Conservation (phyloP, 2,888 invertebrate genomes). For the Ametastegia equiseti region DNA sequence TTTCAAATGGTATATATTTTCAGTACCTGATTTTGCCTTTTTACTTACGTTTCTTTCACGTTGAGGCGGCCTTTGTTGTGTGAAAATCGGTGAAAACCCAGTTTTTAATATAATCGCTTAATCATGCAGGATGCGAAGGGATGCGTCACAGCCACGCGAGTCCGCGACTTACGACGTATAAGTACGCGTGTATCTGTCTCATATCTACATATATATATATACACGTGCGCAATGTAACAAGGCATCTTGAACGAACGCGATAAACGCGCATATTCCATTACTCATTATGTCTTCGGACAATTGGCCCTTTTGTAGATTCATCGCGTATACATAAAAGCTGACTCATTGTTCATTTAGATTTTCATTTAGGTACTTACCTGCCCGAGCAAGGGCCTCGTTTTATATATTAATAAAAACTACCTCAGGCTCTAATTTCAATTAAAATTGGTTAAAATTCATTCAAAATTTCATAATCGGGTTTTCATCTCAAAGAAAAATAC, state of each 20-base stretch:
- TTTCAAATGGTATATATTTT: too few relatives aligned
- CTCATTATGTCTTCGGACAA: constrained; percentile 39
- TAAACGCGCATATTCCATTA: constrained; percentile 42
- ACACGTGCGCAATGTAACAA: neutral
- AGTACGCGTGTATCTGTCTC: neutral
- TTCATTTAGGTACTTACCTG: neutral
- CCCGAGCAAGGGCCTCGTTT: too few relatives aligned
- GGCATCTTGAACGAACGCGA: neutral
- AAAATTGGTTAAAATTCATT: too few relatives aligned
- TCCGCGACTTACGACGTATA: neutral
- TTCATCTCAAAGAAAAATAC: too few relatives aligned
- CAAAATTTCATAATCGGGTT: too few relatives aligned
- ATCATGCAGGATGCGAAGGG: constrained; percentile 23
- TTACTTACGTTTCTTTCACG: neutral
- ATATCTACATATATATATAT: neutral
- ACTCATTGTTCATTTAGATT: constrained; percentile 21
- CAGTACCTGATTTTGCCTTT: too few relatives aligned
- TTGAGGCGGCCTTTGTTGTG: neutral
- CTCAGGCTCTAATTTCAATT: too few relatives aligned
- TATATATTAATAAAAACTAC: too few relatives aligned
- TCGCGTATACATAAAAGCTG: neutral
- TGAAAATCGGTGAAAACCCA: neutral
- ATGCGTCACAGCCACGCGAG: constrained; percentile 31
- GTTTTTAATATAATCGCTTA: constrained; percentile 20
- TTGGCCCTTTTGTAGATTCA: constrained; percentile 46